phyloP scores from a whole-genome alignment of 2,797 vertebrate genomes.

The Sebastes minor region DNA sequence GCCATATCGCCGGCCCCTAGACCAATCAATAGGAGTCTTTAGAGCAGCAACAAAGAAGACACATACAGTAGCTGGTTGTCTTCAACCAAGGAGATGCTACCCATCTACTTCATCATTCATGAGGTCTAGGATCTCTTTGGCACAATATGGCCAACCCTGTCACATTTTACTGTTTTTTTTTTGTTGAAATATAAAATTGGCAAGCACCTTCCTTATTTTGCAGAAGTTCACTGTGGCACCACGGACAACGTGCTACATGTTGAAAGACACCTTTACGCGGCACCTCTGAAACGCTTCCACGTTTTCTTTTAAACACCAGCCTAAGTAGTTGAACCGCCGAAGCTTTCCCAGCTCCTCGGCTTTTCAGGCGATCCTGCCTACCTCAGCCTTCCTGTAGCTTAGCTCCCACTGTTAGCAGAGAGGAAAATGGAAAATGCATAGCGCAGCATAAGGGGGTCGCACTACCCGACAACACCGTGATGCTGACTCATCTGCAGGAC shows the following conservation, averaged over 20 bases:
- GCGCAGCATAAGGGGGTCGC: not conserved
- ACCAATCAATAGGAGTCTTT: too few relatives aligned
- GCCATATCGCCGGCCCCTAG: not conserved
- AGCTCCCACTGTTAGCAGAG: not conserved
- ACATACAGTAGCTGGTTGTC: not conserved
- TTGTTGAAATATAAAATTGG: not conserved
- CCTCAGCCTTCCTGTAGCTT: not conserved
- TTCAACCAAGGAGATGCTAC: not conserved
- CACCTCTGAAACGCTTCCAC: not conserved
- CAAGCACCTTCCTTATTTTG: not conserved
- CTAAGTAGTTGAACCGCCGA: not conserved
- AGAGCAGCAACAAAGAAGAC: not conserved
- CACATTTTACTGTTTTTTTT: not conserved
- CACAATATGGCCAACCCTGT: not conserved
- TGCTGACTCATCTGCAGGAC: conserved; percentile 21
- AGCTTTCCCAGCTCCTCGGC: not conserved
- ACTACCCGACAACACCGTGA: not conserved
- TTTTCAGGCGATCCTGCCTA: not conserved
- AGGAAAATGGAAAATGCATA: not conserved
- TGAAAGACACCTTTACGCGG: not conserved
- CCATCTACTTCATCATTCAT: too few relatives aligned
- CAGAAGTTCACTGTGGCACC: not conserved
- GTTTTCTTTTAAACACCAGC: not conserved
- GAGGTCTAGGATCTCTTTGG: not conserved
- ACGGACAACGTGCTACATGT: not conserved